Percentiles rank a stretch among this genome's conserved stretches.
These are phyloP conservation scores for Chironomus tepperi DNA, from an alignment of 1,140 invertebrate species.

Conservation along the genomic window DNA sequence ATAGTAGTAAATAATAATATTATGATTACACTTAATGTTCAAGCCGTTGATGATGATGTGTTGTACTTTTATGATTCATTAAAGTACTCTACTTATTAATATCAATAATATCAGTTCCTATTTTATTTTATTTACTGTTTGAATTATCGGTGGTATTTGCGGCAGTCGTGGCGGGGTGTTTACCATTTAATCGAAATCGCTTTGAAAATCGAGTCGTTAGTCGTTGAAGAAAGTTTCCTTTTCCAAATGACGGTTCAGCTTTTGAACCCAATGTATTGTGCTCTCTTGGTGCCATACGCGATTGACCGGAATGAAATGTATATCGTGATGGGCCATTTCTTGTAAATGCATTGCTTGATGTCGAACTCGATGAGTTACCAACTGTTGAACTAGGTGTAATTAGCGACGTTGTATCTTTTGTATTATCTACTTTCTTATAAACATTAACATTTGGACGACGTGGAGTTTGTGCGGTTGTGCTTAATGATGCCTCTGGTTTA, in stretches of 20 bases:
- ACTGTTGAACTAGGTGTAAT: background rate
- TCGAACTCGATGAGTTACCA: background rate
- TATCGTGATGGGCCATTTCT: slow-evolving; percentile 10
- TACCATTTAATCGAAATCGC: background rate
- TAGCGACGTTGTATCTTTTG: background rate
- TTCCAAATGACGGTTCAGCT: background rate
- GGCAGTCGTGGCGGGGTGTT: background rate
- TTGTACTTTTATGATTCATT: background rate
- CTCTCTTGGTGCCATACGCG: background rate
- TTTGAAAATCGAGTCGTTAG: slow-evolving; percentile 2
- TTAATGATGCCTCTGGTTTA: background rate
- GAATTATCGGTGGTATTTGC: background rate
- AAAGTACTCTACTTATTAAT: background rate
- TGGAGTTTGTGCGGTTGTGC: background rate
- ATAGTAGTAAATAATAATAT: too few species aligned
- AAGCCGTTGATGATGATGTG: background rate
- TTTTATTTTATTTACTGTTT: background rate
- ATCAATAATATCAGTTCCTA: background rate
- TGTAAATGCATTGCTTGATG: background rate
- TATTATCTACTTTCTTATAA: slow-evolving; percentile 13
- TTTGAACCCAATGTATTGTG: background rate
- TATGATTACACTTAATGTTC: background rate
- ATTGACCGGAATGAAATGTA: slow-evolving; percentile 19
- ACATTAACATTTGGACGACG: slow-evolving; percentile 15
- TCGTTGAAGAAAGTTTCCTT: slow-evolving; percentile 12